Conservation (phyloP, 2,888 invertebrate species). For the Drosophila leonis region DNA sequence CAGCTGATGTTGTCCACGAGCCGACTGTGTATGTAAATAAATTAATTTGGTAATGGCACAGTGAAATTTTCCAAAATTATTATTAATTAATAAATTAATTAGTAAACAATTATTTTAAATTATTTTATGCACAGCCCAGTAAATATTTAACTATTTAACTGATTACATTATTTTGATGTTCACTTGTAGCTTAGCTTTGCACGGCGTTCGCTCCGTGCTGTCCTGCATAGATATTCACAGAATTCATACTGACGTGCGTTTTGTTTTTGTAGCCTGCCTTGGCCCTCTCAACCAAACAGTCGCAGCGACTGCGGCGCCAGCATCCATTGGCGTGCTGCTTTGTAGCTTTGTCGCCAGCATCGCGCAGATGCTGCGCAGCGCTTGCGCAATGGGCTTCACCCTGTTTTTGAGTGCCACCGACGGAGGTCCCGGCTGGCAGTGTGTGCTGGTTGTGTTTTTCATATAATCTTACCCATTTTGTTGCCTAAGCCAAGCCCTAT, state of each 20-base stretch:
- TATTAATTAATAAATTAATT: not conserved
- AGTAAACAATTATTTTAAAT: not conserved
- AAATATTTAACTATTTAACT: not conserved
- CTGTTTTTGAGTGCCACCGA: slow-evolving; percentile 57
- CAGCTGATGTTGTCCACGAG: slow-evolving; percentile 58
- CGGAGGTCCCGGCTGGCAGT: slow-evolving; percentile 16
- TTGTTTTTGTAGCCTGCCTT: slow-evolving; percentile 79
- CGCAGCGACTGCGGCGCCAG: slow-evolving; percentile 31
- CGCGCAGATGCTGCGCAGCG: slow-evolving; percentile 72
- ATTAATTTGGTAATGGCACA: not conserved
- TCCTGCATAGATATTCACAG: slow-evolving; percentile 83
- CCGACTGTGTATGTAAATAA: slow-evolving; percentile 2
- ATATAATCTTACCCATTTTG: slow-evolving; percentile 33
- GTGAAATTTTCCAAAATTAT: not conserved
- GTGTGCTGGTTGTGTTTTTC: slow-evolving; percentile 24
- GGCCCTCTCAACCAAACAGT: slow-evolving; percentile 55
- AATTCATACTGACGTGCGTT: slow-evolving; percentile 78
- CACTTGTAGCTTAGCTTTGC: slow-evolving; percentile 33
- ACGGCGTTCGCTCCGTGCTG: slow-evolving; percentile 68
- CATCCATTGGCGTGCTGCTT: slow-evolving; percentile 31
- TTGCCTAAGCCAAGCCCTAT: slow-evolving; percentile 68
- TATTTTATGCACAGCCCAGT: not conserved
- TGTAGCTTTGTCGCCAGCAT: slow-evolving; percentile 53
- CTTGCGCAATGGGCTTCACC: slow-evolving; percentile 63
- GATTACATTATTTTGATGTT: slow-evolving; percentile 15